Percentiles rank a stretch among this genome's conserved stretches.
phyloP scores from a whole-genome alignment of 2,113 vertebrate species.

The Tupaia tana region DNA sequence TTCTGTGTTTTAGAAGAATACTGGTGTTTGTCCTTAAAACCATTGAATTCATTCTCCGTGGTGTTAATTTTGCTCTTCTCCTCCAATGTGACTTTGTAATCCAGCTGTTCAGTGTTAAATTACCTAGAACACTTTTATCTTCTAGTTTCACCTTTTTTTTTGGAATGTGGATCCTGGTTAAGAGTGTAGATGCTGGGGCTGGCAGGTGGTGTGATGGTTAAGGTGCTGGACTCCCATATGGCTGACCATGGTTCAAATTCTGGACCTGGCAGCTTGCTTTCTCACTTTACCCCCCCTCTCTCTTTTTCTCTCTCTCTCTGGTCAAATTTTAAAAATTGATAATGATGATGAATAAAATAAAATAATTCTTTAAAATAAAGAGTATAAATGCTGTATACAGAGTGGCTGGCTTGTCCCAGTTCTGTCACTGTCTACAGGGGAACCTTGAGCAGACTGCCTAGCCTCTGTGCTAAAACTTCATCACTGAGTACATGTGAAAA shows the following conservation, averaged over 20 bases:
- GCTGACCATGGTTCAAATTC: no score
- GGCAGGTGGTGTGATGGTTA: no score
- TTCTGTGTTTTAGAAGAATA: background rate
- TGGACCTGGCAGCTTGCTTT: no score
- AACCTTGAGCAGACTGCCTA: background rate
- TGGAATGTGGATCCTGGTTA: background rate
- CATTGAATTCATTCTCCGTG: accelerated
- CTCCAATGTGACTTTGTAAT: background rate
- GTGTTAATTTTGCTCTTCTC: accelerated
- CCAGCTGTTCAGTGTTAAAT: background rate
- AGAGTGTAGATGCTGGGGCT: no score
- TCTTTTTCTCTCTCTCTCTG: no score
- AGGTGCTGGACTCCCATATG: no score
- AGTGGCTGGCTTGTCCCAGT: background rate
- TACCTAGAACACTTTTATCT: background rate
- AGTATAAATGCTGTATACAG: accelerated
- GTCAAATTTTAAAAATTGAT: no score
- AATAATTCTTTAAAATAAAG: no score
- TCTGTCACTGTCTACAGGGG: background rate
- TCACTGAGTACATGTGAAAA: background rate
- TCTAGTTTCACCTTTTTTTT: background rate
- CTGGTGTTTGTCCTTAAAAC: background rate
- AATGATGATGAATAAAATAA: no score
- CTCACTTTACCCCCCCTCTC: no score
- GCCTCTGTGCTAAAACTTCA: background rate